Conservation (phyloP, 1,140 invertebrate genomes). For the Drosophila serrata region DNA sequence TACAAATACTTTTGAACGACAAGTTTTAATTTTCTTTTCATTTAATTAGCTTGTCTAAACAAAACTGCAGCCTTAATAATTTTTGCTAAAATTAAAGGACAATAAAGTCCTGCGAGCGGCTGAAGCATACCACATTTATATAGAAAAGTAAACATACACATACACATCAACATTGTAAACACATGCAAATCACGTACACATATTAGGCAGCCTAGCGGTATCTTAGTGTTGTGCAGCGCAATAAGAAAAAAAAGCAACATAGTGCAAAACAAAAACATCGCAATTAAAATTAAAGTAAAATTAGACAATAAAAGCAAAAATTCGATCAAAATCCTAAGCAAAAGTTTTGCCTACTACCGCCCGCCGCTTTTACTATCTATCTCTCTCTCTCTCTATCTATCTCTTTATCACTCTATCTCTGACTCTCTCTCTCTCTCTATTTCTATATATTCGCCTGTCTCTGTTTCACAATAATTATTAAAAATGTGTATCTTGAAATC, state of each 20-base stretch:
- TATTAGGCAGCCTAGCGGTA: constrained; percentile 62
- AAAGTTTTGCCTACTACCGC: constrained; percentile 81
- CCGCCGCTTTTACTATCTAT: constrained; percentile 76
- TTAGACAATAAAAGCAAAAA: constrained; percentile 46
- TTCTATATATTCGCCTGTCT: constrained; percentile 49
- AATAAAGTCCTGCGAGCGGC: constrained; percentile 16
- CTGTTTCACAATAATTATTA: constrained; percentile 40
- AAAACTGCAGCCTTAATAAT: too few species aligned
- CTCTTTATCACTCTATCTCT: constrained; percentile 44
- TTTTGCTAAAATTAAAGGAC: too few species aligned
- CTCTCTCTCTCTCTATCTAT: constrained; percentile 54
- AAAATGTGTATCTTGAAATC: constrained; percentile 35
- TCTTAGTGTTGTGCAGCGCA: constrained; percentile 58
- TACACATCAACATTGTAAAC: constrained; percentile 23
- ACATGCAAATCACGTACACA: constrained; percentile 38
- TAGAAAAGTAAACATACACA: constrained; percentile 14
- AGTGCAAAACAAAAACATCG: constrained; percentile 21
- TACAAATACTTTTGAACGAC: background rate
- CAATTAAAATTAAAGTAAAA: constrained; percentile 37
- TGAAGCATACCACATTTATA: constrained; percentile 16
- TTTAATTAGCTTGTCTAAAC: too few species aligned
- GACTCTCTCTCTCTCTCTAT: constrained; percentile 40
- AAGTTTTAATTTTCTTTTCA: background rate
- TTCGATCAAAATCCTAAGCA: constrained; percentile 57
- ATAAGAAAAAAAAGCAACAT: constrained; percentile 23